phyloP scores from a whole-genome alignment of 2,113 vertebrate species.

The Larimichthys crocea region DNA sequence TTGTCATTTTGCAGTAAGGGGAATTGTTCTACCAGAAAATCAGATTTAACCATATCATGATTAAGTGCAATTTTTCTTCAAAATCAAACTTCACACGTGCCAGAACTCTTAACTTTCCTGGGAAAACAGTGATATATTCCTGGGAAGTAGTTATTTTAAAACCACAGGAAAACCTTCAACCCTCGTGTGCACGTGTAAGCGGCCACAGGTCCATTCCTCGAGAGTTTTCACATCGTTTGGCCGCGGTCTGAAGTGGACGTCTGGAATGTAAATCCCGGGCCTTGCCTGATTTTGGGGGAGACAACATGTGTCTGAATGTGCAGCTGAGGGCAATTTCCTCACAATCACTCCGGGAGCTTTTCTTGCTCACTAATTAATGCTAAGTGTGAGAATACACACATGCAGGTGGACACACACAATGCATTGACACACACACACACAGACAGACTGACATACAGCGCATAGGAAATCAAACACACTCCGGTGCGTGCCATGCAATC shows the following conservation, averaged over 20 bases:
- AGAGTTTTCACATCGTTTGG: constrained; percentile 31
- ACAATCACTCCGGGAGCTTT: constrained; percentile 63
- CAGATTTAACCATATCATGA: background rate
- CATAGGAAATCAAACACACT: constrained; percentile 3
- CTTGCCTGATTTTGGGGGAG: constrained; percentile 39
- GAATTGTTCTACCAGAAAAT: background rate
- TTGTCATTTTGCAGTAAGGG: background rate
- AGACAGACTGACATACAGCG: background rate
- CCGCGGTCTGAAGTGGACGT: constrained; percentile 52
- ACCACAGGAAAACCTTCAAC: constrained; percentile 40
- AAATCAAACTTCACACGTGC: background rate
- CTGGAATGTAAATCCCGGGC: constrained; percentile 65
- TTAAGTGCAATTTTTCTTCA: background rate
- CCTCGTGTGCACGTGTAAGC: constrained; percentile 9
- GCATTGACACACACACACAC: background rate
- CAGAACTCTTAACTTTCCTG: background rate
- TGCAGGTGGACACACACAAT: constrained; percentile 50
- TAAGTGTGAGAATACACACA: constrained; percentile 38
- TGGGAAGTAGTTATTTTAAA: constrained; percentile 36
- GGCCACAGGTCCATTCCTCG: constrained; percentile 4
- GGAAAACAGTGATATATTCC: constrained; percentile 13
- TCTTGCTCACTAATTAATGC: constrained; percentile 56
- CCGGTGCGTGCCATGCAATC: constrained; percentile 15
- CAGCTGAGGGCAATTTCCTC: constrained; percentile 76
- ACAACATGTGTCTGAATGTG: constrained; percentile 35